These are phyloP conservation scores for Meandrusa payeni DNA, from an alignment of 2,888 invertebrate genomes.

Conservation along the genomic window DNA sequence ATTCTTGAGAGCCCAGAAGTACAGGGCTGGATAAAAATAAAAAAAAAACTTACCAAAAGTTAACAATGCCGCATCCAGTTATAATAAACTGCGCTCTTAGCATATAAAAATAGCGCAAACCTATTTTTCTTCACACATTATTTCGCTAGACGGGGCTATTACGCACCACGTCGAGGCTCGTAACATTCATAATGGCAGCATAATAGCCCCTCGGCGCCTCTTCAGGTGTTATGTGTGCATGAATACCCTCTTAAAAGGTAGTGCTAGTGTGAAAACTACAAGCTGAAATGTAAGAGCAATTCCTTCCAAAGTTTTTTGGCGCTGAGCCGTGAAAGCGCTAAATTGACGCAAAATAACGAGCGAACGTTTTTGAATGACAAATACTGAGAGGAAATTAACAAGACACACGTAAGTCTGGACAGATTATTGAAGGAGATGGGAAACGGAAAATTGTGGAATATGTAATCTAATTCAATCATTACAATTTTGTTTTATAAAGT, in stretches of 20 bases:
- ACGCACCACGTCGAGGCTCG: conserved; percentile 31
- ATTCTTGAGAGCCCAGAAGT: too few species aligned
- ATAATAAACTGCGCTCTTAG: conserved; percentile 3
- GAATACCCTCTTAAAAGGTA: conserved; percentile 39
- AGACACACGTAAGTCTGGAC: not conserved
- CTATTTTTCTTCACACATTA: conserved; percentile 48
- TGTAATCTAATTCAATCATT: too few species aligned
- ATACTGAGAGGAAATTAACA: conserved; percentile 12
- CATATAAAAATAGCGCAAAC: conserved; percentile 16
- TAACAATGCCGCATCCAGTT: conserved; percentile 17
- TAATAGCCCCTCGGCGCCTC: conserved; percentile 43
- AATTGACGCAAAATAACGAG: conserved; percentile 19
- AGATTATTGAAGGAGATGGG: too few species aligned
- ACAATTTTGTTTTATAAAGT: too few species aligned
- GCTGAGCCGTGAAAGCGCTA: conserved; percentile 6
- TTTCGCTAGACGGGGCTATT: conserved; percentile 38
- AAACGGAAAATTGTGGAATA: too few species aligned
- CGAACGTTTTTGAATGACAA: conserved; percentile 5
- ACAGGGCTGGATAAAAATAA: too few species aligned
- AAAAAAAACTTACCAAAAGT: too few species aligned
- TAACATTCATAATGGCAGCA: conserved; percentile 36
- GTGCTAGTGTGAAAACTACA: conserved; percentile 34
- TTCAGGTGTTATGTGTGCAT: conserved; percentile 41
- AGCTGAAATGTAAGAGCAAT: conserved; percentile 21
- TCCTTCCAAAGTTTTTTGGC: conserved; percentile 18